phyloP scores from a whole-genome alignment of 2,888 invertebrate species.

The Cerastis leucographa region DNA sequence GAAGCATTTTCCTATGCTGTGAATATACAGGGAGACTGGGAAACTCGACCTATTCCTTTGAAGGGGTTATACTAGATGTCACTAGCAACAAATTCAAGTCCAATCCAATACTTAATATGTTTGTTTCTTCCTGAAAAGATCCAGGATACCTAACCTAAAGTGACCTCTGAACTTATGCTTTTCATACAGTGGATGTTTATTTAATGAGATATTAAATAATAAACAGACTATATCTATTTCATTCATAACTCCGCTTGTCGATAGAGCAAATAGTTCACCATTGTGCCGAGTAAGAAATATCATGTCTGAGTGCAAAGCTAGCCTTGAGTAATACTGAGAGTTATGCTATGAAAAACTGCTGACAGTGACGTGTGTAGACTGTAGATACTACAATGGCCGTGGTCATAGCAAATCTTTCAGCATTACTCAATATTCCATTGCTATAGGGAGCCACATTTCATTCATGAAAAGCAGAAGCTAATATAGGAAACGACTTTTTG shows the following conservation, averaged over 20 bases:
- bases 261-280: constrained; percentile 44
- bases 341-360: background rate
- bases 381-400: background rate
- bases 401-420: too few relatives aligned
- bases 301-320: constrained; percentile 27
- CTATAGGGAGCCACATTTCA: too few relatives aligned
- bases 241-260: constrained; percentile 15
- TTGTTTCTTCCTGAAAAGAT: background rate
- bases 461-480: too few relatives aligned
- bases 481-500: too few relatives aligned
- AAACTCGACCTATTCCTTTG: too few relatives aligned
- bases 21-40: too few relatives aligned
- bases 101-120: too few relatives aligned
- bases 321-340: constrained; percentile 8
- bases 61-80: too few relatives aligned
- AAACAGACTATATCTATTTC: background rate
- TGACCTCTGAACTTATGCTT: background rate
- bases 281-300: constrained; percentile 48
- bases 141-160: background rate
- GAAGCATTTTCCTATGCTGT: too few relatives aligned
- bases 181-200: background rate
- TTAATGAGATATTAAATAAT: too few relatives aligned
- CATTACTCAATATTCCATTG: too few relatives aligned
- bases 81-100: too few relatives aligned
- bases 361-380: background rate